These are phyloP conservation scores for Perccottus glenii DNA, from an alignment of 2,113 vertebrate genomes.

Conservation along the genomic window DNA sequence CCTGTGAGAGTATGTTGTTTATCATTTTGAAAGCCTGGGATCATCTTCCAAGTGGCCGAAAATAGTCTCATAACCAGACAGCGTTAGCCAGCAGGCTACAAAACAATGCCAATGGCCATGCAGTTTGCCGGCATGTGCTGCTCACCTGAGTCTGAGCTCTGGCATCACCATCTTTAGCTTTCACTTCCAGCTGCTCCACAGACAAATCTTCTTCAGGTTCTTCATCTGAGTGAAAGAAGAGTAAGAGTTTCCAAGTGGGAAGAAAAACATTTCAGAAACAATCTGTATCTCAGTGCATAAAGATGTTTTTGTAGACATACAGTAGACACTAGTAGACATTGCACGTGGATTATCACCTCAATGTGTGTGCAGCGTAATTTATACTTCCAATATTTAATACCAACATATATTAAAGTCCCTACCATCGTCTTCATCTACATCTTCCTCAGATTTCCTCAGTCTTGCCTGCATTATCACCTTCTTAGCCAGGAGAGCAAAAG, in stretches of 20 bases:
- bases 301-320: too few species aligned
- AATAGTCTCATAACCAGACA: conserved; percentile 58
- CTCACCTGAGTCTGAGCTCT: conserved; percentile 89
- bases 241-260: not conserved
- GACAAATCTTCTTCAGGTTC: conserved; percentile 76
- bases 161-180: conserved; percentile 87
- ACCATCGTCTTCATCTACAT: conserved; percentile 68
- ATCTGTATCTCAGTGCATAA: not conserved
- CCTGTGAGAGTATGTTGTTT: conserved; percentile 11
- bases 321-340: not conserved
- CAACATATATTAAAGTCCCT: conserved; percentile 12
- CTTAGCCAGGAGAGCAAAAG: conserved; percentile 71
- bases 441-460: conserved; percentile 67
- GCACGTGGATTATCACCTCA: conserved; percentile 11
- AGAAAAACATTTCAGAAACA: not conserved
- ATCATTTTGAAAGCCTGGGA: conserved; percentile 34
- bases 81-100: conserved; percentile 35
- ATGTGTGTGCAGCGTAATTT: not conserved
- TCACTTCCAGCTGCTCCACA: conserved; percentile 86
- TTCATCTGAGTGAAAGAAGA: conserved; percentile 68
- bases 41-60: conserved; percentile 61
- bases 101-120: conserved; percentile 47
- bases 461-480: conserved; percentile 75
- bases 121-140: conserved; percentile 12
- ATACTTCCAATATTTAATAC: conserved; percentile 3